Conservation (phyloP, 2,113 vertebrate genomes). For the Trogon melanurus region DNA sequence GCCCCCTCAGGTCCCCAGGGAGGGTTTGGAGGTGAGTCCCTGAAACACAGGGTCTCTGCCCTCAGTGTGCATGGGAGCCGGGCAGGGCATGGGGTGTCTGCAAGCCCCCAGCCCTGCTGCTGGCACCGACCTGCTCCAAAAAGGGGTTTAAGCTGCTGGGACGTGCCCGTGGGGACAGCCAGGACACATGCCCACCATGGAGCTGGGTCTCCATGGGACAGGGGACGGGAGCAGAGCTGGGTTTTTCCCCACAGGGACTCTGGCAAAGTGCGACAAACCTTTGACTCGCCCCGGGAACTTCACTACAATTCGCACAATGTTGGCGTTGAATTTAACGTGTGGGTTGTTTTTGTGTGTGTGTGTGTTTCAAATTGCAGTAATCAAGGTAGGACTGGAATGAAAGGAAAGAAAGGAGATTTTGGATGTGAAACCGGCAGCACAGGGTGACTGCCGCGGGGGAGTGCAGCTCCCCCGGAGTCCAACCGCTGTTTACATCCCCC, state of each 20-base stretch:
- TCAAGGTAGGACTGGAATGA: not conserved
- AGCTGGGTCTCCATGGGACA: fast-evolving
- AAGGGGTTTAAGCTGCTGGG: not conserved
- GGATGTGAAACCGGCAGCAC: not conserved
- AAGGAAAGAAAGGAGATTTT: not conserved
- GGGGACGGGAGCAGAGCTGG: not conserved
- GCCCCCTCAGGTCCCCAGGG: not conserved
- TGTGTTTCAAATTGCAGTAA: not conserved
- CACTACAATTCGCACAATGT: fast-evolving
- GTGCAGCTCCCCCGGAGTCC: fast-evolving
- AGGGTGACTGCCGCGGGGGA: not conserved
- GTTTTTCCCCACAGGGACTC: not conserved
- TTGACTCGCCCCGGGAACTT: not conserved
- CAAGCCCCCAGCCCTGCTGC: not conserved
- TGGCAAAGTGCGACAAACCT: not conserved
- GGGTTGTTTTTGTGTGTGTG: not conserved
- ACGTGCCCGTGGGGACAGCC: fast-evolving
- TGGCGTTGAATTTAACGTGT: fast-evolving
- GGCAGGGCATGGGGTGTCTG: not conserved
- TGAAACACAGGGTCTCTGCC: fast-evolving
- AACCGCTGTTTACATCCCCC: not conserved
- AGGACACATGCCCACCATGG: fast-evolving
- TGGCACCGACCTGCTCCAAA: fast-evolving
- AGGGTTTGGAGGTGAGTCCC: not conserved
- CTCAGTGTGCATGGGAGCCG: fast-evolving